Conservation (phyloP, 2,888 invertebrate genomes). For the Lobophora halterata region DNA sequence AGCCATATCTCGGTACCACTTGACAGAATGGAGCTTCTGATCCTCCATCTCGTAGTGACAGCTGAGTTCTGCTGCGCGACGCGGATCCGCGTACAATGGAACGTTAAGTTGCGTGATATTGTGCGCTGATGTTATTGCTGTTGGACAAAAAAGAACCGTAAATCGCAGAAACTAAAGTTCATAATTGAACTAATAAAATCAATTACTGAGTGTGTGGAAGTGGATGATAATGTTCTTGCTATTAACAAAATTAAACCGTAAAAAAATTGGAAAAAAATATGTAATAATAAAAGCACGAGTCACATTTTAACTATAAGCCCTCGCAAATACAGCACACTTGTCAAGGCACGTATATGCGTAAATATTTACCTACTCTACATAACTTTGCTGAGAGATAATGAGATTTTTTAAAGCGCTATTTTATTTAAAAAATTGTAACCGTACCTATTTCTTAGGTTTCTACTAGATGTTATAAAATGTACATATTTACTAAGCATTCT, state of each 20-base stretch:
- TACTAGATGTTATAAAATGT: no score
- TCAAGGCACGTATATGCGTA: slow-evolving; percentile 34
- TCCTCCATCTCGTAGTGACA: slow-evolving; percentile 74
- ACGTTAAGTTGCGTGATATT: slow-evolving; percentile 72
- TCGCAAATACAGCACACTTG: slow-evolving; percentile 38
- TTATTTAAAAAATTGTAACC: no score
- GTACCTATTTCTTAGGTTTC: no score
- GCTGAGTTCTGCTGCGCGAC: slow-evolving; percentile 72
- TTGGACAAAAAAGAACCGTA: slow-evolving; percentile 26
- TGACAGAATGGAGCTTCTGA: slow-evolving; percentile 71
- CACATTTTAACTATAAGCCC: slow-evolving; percentile 17
- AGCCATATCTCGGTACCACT: slow-evolving; percentile 72
- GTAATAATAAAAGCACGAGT: slow-evolving; percentile 1
- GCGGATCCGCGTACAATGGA: slow-evolving; percentile 70
- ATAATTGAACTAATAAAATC: not conserved
- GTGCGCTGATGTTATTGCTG: slow-evolving; percentile 70
- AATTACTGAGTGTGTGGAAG: not conserved
- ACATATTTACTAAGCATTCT: no score
- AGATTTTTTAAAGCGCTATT: slow-evolving; percentile 21
- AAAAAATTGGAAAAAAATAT: not conserved
- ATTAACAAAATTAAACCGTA: not conserved
- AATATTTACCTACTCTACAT: slow-evolving; percentile 44
- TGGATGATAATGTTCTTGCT: no score
- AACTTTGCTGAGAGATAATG: slow-evolving; percentile 30
- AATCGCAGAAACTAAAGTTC: slow-evolving; percentile 4